Evolutionary conservation across 2,113 vertebrate species (phyloP).

Genomic region (Rostratula benghalensis): DNA sequence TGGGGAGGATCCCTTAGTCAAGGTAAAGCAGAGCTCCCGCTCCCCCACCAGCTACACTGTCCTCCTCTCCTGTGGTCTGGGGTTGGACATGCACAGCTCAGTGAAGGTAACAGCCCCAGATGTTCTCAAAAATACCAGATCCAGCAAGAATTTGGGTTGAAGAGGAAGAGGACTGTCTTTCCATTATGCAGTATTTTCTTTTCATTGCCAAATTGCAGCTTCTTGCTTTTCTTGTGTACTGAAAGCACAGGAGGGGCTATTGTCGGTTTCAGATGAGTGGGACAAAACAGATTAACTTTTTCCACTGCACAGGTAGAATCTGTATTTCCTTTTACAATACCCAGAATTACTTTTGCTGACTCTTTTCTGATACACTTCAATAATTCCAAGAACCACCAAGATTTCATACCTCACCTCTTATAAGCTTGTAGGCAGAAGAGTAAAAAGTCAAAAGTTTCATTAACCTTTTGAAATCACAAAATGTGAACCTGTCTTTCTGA

Average conservation of each 20-base stretch:
- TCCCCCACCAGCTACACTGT: neutral
- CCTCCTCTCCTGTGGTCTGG: neutral
- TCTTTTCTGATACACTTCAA: neutral
- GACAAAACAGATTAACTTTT: neutral
- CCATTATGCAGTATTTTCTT: neutral
- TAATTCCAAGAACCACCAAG: neutral
- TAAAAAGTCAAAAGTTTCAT: neutral
- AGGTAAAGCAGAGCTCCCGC: neutral
- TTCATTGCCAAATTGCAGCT: neutral
- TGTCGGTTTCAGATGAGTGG: slow-evolving; percentile 6
- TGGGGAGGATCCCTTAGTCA: neutral
- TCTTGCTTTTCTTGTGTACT: neutral
- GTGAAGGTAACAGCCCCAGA: neutral
- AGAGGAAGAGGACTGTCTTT: neutral
- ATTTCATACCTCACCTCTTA: neutral
- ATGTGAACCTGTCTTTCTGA: neutral
- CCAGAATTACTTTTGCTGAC: neutral
- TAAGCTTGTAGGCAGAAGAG: neutral
- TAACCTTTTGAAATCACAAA: neutral
- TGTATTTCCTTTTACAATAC: neutral
- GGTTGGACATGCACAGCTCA: neutral
- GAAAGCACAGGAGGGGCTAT: neutral
- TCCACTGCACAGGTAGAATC: neutral
- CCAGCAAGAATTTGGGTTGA: neutral
- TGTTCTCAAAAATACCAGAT: neutral